Conservation (phyloP, 2,113 vertebrate species). For the Etheostoma cragini region DNA sequence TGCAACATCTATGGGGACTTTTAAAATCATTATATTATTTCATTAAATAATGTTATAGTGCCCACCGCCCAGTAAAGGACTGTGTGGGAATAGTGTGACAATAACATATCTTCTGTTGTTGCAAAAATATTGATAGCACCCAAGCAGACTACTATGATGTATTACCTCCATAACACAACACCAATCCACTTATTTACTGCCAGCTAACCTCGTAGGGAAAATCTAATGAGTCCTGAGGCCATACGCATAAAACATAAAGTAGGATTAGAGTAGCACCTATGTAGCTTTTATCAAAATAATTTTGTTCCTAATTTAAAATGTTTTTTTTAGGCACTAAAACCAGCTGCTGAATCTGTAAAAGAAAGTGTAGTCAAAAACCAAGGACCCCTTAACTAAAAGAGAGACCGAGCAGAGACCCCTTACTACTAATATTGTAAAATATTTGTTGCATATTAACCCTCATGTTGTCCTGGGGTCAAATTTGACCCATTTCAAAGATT, state of each 20-base stretch:
- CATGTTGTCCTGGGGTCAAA: no score
- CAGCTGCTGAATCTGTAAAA: background rate
- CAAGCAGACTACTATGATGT: background rate
- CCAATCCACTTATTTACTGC: background rate
- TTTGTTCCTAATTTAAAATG: background rate
- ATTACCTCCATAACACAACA: background rate
- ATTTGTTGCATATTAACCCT: no score
- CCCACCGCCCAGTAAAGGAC: background rate
- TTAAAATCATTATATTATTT: no score
- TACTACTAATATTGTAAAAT: no score
- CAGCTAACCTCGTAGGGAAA: background rate
- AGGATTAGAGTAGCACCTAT: background rate
- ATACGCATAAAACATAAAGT: background rate
- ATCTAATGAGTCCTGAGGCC: background rate
- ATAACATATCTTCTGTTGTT: background rate
- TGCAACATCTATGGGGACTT: background rate
- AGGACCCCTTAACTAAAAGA: no score
- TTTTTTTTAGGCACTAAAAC: background rate
- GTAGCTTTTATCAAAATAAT: no score
- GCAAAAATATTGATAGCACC: background rate
- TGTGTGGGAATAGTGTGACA: background rate
- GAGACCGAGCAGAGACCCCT: no score
- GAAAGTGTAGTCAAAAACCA: no score
- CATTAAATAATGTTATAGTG: no score
- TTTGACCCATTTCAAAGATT: no score